These are phyloP conservation scores for Trichonephila clavata DNA, from an alignment of 1,140 invertebrate genomes.

Conservation along the genomic window DNA sequence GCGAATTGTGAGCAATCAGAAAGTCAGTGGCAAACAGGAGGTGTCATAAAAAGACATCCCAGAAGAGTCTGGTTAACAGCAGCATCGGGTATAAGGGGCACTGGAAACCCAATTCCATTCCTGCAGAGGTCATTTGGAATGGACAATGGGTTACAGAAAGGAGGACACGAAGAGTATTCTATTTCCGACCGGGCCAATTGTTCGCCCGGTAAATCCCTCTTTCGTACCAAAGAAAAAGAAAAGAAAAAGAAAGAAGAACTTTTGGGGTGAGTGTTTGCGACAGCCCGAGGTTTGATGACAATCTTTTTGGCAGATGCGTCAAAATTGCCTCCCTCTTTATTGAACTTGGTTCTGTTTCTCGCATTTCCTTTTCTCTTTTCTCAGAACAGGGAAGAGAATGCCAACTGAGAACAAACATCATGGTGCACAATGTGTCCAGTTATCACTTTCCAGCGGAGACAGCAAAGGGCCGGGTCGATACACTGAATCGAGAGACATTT, in stretches of 20 bases:
- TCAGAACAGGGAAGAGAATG: neutral
- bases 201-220: constrained; percentile 64
- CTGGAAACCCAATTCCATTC: constrained; percentile 58
- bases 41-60: constrained; percentile 73
- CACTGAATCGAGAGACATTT: constrained; percentile 14
- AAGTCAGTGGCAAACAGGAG: constrained; percentile 64
- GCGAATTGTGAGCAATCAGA: constrained; percentile 53
- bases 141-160: constrained; percentile 63
- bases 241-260: constrained; percentile 29
- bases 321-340: constrained; percentile 72
- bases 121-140: constrained; percentile 68
- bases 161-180: constrained; percentile 45
- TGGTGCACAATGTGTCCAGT: constrained; percentile 49
- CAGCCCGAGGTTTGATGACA: constrained; percentile 67
- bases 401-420: constrained; percentile 44
- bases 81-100: neutral
- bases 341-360: constrained; percentile 51
- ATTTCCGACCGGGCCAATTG: constrained; percentile 68
- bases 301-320: constrained; percentile 73
- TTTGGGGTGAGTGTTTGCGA: constrained; percentile 63
- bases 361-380: constrained; percentile 29
- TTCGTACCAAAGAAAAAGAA: neutral
- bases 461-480: constrained; percentile 33
- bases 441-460: constrained; percentile 56
- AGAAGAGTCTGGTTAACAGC: constrained; percentile 53